These are phyloP conservation scores for Riparia riparia DNA, from an alignment of 2,113 vertebrate genomes.

Conservation along the genomic window DNA sequence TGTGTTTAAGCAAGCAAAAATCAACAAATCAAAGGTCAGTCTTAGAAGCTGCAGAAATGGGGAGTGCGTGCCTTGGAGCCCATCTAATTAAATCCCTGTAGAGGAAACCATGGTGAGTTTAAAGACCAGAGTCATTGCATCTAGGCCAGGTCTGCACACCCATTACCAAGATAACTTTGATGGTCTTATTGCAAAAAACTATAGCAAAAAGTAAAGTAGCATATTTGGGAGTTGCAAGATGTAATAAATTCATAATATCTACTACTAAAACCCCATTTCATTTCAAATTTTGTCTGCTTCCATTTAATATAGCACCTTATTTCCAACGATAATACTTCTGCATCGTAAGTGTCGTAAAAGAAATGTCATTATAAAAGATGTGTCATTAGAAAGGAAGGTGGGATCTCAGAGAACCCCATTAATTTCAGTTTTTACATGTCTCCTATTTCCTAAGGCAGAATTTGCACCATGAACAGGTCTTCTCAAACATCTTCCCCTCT, in stretches of 20 bases:
- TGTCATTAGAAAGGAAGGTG: not conserved
- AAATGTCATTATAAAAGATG: not conserved
- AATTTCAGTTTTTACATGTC: not conserved
- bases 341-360: not conserved
- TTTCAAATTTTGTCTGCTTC: not conserved
- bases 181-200: not conserved
- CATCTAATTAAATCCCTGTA: not conserved
- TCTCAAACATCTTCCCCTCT: not conserved
- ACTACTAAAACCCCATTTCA: not conserved
- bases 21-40: constrained; percentile 40
- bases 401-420: not conserved
- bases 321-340: not conserved
- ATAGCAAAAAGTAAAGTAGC: not conserved
- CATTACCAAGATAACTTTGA: not conserved
- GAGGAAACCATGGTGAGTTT: not conserved
- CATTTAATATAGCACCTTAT: not conserved
- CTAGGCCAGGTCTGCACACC: not conserved
- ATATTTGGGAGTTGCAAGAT: not conserved
- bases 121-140: not conserved
- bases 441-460: not conserved
- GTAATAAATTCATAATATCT: not conserved
- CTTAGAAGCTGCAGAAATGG: not conserved
- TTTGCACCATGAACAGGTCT: not conserved
- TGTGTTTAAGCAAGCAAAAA: not conserved
- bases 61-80: not conserved